phyloP scores from a whole-genome alignment of 2,888 invertebrate species.

The Drosophila ezoana region DNA sequence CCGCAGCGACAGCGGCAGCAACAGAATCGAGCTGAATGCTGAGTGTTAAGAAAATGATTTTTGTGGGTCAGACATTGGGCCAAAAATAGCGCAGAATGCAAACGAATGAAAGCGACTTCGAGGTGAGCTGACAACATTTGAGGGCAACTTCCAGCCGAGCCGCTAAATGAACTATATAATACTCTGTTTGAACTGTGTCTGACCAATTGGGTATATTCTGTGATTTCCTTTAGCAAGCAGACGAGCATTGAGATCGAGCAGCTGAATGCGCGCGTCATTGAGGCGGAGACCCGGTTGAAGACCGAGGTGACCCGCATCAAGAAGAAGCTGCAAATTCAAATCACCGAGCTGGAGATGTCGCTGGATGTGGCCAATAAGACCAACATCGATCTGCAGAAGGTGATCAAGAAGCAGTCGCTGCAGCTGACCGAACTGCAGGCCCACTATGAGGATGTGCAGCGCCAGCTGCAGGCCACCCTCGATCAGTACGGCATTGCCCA shows the following conservation, averaged over 20 bases:
- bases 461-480: slow-evolving; percentile 97
- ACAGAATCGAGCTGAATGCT: slow-evolving; percentile 42
- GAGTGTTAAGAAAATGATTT: slow-evolving; percentile 58
- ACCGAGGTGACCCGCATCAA: slow-evolving; percentile 98
- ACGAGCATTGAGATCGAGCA: slow-evolving; percentile 99
- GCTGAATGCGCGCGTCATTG: slow-evolving; percentile 96
- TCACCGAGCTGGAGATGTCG: slow-evolving; percentile 98
- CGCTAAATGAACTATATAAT: neutral
- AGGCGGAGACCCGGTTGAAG: slow-evolving; percentile 98
- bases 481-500: slow-evolving; percentile 96
- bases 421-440: slow-evolving; percentile 96
- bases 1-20: slow-evolving; percentile 2
- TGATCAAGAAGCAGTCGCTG: slow-evolving; percentile 98
- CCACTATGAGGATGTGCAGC: slow-evolving; percentile 98
- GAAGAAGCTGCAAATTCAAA: slow-evolving; percentile 99
- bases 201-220: slow-evolving; percentile 8
- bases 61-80: slow-evolving; percentile 77
- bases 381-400: slow-evolving; percentile 98
- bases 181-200: neutral
- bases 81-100: slow-evolving; percentile 64
- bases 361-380: slow-evolving; percentile 99
- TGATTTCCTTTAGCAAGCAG: slow-evolving; percentile 91
- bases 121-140: slow-evolving; percentile 46
- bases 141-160: slow-evolving; percentile 52
- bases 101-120: slow-evolving; percentile 43